These are phyloP conservation scores for Furnarius figulus DNA, from an alignment of 2,113 vertebrate genomes.

Conservation along the genomic window DNA sequence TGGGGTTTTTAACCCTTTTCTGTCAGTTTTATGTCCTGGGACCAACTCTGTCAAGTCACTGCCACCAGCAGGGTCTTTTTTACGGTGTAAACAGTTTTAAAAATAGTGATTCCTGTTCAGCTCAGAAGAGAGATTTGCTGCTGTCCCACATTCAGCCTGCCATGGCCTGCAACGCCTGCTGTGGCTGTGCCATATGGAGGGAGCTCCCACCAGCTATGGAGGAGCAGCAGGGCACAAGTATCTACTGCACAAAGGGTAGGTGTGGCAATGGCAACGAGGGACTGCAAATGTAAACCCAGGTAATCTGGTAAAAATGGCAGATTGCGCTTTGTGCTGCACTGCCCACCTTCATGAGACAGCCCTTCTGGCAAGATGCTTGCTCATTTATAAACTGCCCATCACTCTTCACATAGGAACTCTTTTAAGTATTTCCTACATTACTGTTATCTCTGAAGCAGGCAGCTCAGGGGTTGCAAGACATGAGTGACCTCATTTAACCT, in stretches of 20 bases:
- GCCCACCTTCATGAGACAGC: fast-evolving
- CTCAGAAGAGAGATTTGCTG: neutral
- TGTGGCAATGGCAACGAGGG: too few relatives aligned
- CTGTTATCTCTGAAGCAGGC: neutral
- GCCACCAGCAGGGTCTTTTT: neutral
- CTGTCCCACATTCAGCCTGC: neutral
- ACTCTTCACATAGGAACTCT: neutral
- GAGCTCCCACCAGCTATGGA: fast-evolving
- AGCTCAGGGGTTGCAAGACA: neutral
- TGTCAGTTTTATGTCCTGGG: neutral
- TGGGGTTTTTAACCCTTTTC: neutral
- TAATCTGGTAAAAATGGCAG: neutral
- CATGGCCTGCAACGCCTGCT: fast-evolving
- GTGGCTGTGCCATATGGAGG: fast-evolving
- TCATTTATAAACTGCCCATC: neutral
- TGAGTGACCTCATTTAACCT: neutral
- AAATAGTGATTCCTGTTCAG: neutral
- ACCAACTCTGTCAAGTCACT: neutral
- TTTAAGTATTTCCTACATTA: neutral
- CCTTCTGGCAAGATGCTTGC: neutral
- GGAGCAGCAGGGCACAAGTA: fast-evolving
- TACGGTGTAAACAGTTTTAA: neutral
- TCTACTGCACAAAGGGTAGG: neutral
- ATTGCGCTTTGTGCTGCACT: neutral
- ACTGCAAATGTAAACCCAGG: neutral